Evolutionary conservation across 2,797 vertebrate species (phyloP).

Genomic region (Oophaga sylvatica): DNA sequence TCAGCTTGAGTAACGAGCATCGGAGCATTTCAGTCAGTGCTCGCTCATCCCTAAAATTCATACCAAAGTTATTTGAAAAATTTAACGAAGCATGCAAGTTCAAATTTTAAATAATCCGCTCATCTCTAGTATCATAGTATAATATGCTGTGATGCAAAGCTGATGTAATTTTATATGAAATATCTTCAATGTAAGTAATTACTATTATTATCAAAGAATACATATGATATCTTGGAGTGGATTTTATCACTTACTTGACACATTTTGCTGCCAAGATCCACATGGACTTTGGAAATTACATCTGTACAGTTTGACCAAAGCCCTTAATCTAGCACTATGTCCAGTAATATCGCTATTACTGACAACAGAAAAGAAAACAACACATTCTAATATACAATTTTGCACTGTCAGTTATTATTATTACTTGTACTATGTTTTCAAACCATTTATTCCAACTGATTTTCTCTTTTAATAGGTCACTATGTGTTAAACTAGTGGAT

Average conservation of each 20-base stretch:
- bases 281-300: background rate
- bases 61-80: too few relatives aligned
- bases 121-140: too few relatives aligned
- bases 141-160: background rate
- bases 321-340: constrained; percentile 2
- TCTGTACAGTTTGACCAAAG: background rate
- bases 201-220: background rate
- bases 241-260: background rate
- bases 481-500: background rate
- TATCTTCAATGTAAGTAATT: background rate
- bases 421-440: background rate
- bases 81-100: too few relatives aligned
- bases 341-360: constrained; percentile 14
- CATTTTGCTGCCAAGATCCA: background rate
- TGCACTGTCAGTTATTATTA: constrained; percentile 13
- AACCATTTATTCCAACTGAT: background rate
- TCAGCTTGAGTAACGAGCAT: too few relatives aligned
- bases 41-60: too few relatives aligned
- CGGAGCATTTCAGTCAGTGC: too few relatives aligned
- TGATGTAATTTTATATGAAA: background rate
- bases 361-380: constrained; percentile 2
- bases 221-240: background rate
- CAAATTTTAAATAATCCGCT: too few relatives aligned
- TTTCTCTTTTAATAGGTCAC: background rate
- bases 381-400: constrained; percentile 12